These are phyloP conservation scores for Rhagonycha fulva DNA, from an alignment of 2,888 invertebrate species.

Conservation along the genomic window DNA sequence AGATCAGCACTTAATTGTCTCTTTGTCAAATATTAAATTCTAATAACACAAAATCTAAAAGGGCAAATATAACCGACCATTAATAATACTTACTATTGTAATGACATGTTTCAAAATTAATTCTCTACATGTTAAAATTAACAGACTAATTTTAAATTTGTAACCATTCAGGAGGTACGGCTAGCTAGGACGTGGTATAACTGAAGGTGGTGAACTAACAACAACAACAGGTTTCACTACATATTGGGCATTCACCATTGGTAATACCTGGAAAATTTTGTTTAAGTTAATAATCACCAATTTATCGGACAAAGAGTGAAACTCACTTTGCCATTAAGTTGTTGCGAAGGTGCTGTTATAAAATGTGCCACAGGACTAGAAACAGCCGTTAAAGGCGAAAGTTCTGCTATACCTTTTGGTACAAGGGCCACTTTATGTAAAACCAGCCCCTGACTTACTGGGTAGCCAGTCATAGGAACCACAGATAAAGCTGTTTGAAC, in stretches of 20 bases:
- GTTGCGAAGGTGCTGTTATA: slow-evolving; percentile 63
- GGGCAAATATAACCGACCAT: not conserved
- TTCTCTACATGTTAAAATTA: slow-evolving; percentile 1
- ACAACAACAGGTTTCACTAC: slow-evolving; percentile 74
- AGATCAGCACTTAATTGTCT: not conserved
- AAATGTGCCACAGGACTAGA: slow-evolving; percentile 70
- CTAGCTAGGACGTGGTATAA: slow-evolving; percentile 38
- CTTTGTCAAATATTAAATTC: not conserved
- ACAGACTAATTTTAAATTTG: not conserved
- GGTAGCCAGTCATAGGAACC: slow-evolving; percentile 48
- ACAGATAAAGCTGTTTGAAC: slow-evolving; percentile 52
- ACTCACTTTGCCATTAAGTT: slow-evolving; percentile 69
- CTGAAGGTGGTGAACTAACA: slow-evolving; percentile 56
- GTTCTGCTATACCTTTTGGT: slow-evolving; percentile 62
- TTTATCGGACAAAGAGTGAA: slow-evolving; percentile 23
- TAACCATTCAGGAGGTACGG: slow-evolving; percentile 8
- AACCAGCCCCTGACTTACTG: slow-evolving; percentile 55
- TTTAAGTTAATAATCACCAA: not conserved
- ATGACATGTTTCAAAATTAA: slow-evolving; percentile 13
- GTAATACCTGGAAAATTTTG: slow-evolving; percentile 56
- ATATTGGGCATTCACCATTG: slow-evolving; percentile 71
- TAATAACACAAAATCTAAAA: slow-evolving; percentile 2
- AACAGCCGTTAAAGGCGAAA: slow-evolving; percentile 63
- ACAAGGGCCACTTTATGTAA: slow-evolving; percentile 56
- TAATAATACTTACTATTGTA: slow-evolving; percentile 18